Conservation (phyloP, 2,797 vertebrate species). For the Meda fulgida region DNA sequence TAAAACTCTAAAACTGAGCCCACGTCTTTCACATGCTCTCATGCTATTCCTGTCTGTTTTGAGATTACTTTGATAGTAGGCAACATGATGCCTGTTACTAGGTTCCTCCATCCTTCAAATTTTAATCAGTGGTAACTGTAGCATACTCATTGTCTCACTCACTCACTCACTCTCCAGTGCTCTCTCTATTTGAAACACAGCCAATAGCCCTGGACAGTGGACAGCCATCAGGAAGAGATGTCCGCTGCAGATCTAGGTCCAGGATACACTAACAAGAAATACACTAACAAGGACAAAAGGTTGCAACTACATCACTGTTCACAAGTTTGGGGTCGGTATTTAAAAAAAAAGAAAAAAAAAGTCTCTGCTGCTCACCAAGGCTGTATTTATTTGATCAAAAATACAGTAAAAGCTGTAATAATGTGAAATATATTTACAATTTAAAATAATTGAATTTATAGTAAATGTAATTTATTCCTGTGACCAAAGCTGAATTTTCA, state of each 20-base stretch:
- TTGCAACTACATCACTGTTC: not conserved
- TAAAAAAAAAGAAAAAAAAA: rapidly evolving
- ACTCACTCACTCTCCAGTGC: not conserved
- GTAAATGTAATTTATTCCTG: not conserved
- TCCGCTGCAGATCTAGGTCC: not conserved
- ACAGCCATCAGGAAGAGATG: not conserved
- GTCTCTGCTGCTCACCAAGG: not conserved
- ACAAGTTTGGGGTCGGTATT: not conserved
- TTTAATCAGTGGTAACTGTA: slow-evolving; percentile 43
- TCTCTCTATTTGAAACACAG: not conserved
- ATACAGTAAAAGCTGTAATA: not conserved
- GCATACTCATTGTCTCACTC: not conserved
- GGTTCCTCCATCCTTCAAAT: slow-evolving; percentile 49
- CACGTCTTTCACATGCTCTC: not conserved
- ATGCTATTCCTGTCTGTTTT: slow-evolving; percentile 20
- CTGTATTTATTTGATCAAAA: not conserved
- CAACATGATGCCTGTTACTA: slow-evolving; percentile 49
- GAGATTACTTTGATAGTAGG: slow-evolving; percentile 41
- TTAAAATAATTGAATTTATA: not conserved
- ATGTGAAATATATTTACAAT: not conserved
- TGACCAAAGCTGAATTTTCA: not conserved
- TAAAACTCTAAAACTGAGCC: not conserved
- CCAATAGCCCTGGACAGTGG: not conserved
- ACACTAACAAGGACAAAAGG: slow-evolving; percentile 17
- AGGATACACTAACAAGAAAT: not conserved